Conservation (phyloP, 2,888 invertebrate species). For the Troides oblongomaculatus region DNA sequence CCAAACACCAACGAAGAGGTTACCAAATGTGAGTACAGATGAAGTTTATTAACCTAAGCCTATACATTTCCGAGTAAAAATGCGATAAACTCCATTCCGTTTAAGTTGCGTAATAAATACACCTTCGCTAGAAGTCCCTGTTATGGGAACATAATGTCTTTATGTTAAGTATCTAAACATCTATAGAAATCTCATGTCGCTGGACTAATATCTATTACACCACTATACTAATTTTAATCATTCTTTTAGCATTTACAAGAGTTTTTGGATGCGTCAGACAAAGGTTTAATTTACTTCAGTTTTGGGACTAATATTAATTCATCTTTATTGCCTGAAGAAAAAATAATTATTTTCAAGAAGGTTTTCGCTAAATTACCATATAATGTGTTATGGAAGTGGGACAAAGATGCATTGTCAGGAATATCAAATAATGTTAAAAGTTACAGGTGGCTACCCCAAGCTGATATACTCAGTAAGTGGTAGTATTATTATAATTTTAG, state of each 20-base stretch:
- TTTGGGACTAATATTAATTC: constrained; percentile 6
- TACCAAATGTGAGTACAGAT: constrained; percentile 38
- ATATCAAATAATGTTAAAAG: constrained; percentile 58
- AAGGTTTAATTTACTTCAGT: constrained; percentile 11
- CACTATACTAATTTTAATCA: no score
- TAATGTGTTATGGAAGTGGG: constrained; percentile 13
- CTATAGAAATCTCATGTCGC: no score
- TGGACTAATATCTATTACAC: no score
- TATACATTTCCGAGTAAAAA: no score
- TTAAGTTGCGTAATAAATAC: no score
- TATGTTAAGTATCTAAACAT: no score
- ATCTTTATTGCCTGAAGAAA: background rate
- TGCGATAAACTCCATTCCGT: no score
- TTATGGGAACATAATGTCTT: no score
- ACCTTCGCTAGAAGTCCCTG: no score
- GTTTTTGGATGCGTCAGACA: background rate
- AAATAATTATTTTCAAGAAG: constrained; percentile 1
- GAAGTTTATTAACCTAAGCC: background rate
- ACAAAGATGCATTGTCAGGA: constrained; percentile 48
- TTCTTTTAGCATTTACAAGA: constrained; percentile 13
- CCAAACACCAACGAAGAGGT: constrained; percentile 31
- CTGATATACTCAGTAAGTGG: constrained; percentile 56
- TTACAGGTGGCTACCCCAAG: constrained; percentile 69
- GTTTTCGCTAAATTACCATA: constrained; percentile 9
- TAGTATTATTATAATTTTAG: no score